These are phyloP conservation scores for Dendrolimus houi DNA, from an alignment of 2,888 invertebrate genomes.

Conservation along the genomic window DNA sequence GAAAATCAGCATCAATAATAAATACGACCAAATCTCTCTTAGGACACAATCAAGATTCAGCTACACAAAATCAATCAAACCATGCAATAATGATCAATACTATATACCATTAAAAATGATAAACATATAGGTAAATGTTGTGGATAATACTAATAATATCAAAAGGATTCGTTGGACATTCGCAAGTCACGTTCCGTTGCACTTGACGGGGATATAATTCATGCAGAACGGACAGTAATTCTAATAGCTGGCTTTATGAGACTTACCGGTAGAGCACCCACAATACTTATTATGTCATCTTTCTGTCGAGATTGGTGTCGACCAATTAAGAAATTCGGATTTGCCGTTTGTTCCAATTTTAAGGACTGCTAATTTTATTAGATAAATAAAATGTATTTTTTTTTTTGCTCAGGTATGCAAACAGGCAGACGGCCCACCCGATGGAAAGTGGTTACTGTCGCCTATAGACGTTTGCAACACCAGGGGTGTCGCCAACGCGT, in stretches of 20 bases:
- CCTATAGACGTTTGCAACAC: too few relatives aligned
- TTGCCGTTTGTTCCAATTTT: neutral
- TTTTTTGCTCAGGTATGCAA: too few relatives aligned
- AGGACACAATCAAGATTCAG: too few relatives aligned
- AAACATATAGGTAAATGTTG: neutral
- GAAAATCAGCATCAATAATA: too few relatives aligned
- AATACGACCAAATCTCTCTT: too few relatives aligned
- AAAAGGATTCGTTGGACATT: conserved; percentile 32
- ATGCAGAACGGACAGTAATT: conserved; percentile 41
- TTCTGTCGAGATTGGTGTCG: neutral
- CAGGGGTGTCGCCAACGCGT: too few relatives aligned
- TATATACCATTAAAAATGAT: too few relatives aligned
- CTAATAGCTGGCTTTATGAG: neutral
- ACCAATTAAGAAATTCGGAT: neutral
- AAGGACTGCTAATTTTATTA: neutral
- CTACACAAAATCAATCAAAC: too few relatives aligned
- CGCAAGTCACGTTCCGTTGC: conserved; percentile 59
- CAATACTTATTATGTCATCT: neutral
- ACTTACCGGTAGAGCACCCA: neutral
- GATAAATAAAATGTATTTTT: too few relatives aligned
- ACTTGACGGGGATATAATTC: conserved; percentile 49
- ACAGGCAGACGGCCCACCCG: too few relatives aligned
- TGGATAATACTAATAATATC: neutral
- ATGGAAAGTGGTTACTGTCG: too few relatives aligned
- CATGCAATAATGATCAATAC: too few relatives aligned